Percentiles rank a stretch among this genome's conserved stretches.
These are phyloP conservation scores for Pangasius macronema DNA, from an alignment of 2,797 vertebrate species.

Conservation along the genomic window DNA sequence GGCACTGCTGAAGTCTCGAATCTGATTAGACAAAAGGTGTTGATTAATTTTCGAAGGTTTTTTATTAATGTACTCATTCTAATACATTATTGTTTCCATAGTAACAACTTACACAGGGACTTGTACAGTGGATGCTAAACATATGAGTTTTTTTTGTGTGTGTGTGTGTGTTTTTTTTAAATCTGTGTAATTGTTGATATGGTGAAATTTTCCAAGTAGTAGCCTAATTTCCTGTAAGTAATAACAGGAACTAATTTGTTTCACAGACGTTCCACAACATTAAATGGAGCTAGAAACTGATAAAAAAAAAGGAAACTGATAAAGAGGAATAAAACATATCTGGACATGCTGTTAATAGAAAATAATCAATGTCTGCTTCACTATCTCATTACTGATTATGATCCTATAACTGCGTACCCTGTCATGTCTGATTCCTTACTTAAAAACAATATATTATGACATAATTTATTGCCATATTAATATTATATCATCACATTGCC, in stretches of 20 bases:
- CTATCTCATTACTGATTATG: neutral
- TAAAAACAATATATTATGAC: neutral
- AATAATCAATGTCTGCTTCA: neutral
- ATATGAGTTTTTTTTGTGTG: neutral
- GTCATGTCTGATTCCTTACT: neutral
- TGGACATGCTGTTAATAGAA: neutral
- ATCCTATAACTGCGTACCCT: neutral
- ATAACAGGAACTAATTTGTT: neutral
- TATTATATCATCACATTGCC: neutral
- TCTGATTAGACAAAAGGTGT: neutral
- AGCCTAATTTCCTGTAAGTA: neutral
- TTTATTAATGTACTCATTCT: neutral
- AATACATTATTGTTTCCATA: neutral
- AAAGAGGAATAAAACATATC: neutral
- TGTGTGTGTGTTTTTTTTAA: neutral
- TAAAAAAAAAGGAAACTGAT: neutral
- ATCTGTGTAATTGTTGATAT: neutral
- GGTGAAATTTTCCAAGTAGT: neutral
- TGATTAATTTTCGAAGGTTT: neutral
- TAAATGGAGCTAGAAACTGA: neutral
- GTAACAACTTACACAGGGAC: neutral
- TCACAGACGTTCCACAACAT: neutral
- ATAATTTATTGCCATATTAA: neutral
- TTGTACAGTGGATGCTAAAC: neutral
- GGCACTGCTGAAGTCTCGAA: neutral